Conservation (phyloP, 2,888 invertebrate species). For the Anaspis maculata region DNA sequence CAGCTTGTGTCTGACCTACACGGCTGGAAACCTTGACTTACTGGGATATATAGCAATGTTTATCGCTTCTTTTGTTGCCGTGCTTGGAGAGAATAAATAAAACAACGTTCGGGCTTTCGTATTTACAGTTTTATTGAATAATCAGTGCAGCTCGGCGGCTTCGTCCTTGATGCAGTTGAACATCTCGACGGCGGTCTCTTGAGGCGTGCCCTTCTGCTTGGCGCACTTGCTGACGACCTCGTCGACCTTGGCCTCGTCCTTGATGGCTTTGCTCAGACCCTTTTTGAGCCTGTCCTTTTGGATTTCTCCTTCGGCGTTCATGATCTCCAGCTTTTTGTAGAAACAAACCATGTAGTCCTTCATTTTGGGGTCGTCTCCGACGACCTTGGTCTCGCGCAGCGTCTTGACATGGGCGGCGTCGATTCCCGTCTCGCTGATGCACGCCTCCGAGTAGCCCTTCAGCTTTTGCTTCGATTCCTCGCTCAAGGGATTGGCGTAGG, state of each 20-base stretch:
- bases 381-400: not conserved
- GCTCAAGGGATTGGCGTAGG: no score
- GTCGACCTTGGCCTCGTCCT: slow-evolving; percentile 1
- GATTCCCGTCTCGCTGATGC: not conserved
- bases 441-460: not conserved
- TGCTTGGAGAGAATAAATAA: no score
- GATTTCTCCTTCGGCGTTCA: not conserved
- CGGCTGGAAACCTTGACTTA: no score
- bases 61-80: no score
- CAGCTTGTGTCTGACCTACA: no score
- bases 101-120: no score
- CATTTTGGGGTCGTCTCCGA: not conserved
- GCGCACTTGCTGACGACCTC: not conserved
- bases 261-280: not conserved
- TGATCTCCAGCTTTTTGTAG: not conserved
- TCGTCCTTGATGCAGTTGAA: no score
- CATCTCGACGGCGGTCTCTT: not conserved
- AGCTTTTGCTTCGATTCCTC: not conserved
- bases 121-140: no score
- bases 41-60: no score
- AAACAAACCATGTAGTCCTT: not conserved
- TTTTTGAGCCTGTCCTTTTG: not conserved
- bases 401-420: not conserved
- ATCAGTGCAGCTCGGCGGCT: no score
- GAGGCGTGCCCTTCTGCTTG: not conserved